phyloP scores from a whole-genome alignment of 2,797 vertebrate genomes.

The Gambusia yucatana region DNA sequence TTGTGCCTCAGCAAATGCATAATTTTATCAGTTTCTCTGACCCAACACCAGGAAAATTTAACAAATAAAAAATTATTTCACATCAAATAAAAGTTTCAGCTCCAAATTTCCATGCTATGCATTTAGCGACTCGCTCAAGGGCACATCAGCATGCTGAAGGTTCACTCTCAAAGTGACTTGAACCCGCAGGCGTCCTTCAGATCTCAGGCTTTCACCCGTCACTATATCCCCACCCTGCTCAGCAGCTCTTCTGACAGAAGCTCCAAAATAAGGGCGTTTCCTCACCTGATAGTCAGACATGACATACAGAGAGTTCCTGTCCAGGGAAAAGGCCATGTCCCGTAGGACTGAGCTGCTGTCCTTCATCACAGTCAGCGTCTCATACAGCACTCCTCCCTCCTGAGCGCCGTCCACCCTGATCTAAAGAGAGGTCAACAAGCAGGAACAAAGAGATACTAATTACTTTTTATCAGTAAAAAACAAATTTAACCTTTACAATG shows the following conservation, averaged over 20 bases:
- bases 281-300: constrained; percentile 97
- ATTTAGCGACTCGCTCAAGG: constrained; percentile 25
- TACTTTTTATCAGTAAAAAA: not conserved
- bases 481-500: not conserved
- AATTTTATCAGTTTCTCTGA: not conserved
- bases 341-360: constrained; percentile 90
- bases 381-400: constrained; percentile 90
- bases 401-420: constrained; percentile 91
- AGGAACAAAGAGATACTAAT: constrained; percentile 20
- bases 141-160: constrained; percentile 14
- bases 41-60: not conserved
- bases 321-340: constrained; percentile 96
- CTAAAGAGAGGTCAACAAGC: constrained; percentile 72
- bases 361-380: constrained; percentile 91
- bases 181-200: constrained; percentile 25
- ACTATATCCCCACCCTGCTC: constrained; percentile 11
- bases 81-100: constrained; percentile 8
- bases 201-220: constrained; percentile 22
- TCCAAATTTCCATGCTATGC: not conserved
- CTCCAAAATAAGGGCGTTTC: constrained; percentile 34
- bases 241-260: constrained; percentile 42
- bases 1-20: not conserved
- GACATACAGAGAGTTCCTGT: constrained; percentile 92
- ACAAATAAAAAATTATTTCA: not conserved
- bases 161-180: constrained; percentile 13